Conservation (phyloP, 2,888 invertebrate genomes). For the Taenaris catops region DNA sequence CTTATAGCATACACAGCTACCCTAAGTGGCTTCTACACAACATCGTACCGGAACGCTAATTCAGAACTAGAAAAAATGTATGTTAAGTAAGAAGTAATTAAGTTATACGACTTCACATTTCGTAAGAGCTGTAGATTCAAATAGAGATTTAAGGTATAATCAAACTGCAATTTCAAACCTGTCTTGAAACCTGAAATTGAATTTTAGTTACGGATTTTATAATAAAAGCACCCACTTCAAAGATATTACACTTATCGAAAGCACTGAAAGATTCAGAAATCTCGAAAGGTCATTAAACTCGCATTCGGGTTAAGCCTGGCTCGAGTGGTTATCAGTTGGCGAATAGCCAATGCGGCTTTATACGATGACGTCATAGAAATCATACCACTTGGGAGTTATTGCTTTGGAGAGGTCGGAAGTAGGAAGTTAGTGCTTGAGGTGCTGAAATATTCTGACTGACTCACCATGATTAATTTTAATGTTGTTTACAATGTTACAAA, state of each 20-base stretch:
- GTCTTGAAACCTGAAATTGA: too few relatives aligned
- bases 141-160: too few relatives aligned
- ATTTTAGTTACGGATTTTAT: conserved; percentile 7
- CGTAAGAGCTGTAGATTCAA: too few relatives aligned
- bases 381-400: conserved; percentile 24
- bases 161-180: too few relatives aligned
- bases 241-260: conserved; percentile 31
- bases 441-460: conserved; percentile 12
- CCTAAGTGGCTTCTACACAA: too few relatives aligned
- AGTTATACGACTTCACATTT: too few relatives aligned
- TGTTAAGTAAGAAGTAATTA: too few relatives aligned
- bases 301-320: conserved; percentile 55
- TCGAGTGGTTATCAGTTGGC: conserved; percentile 69
- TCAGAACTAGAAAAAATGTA: too few relatives aligned
- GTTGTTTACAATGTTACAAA: too few relatives aligned
- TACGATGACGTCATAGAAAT: conserved; percentile 47
- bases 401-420: conserved; percentile 17
- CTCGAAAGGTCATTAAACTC: conserved; percentile 62
- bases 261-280: conserved; percentile 42
- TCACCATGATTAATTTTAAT: too few relatives aligned
- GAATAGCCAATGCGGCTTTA: conserved; percentile 55
- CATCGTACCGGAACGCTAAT: too few relatives aligned
- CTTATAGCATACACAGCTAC: too few relatives aligned
- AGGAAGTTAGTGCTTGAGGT: conserved; percentile 9
- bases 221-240: conserved; percentile 20